Evolutionary conservation across 2,888 invertebrate species (phyloP).

Genomic region (Synanthedon myopaeformis): DNA sequence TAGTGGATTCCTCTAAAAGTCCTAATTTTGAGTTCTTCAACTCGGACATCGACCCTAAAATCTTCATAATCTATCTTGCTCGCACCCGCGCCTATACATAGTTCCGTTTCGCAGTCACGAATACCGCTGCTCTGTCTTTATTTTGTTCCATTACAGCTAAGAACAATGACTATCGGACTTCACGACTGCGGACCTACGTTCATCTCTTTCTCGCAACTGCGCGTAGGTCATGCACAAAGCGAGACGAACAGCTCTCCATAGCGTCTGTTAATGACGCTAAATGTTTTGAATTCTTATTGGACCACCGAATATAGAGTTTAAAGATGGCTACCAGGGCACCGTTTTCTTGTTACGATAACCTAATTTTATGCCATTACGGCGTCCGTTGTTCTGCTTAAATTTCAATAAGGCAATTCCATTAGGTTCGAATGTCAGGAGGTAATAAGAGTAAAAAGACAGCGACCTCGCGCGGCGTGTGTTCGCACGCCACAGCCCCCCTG

Average conservation of each 20-base stretch:
- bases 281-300: constrained; percentile 65
- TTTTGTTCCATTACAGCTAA: constrained; percentile 67
- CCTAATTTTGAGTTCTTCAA: constrained; percentile 60
- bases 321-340: constrained; percentile 63
- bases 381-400: constrained; percentile 55
- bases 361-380: constrained; percentile 60
- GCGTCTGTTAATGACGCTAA: constrained; percentile 23
- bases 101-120: constrained; percentile 62
- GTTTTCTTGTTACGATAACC: constrained; percentile 66
- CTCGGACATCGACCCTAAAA: constrained; percentile 67
- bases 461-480: constrained; percentile 53
- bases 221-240: constrained; percentile 18
- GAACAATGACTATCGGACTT: constrained; percentile 65
- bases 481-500: constrained; percentile 18
- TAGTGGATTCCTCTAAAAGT: constrained; percentile 48
- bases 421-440: constrained; percentile 63
- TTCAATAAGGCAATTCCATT: constrained; percentile 62
- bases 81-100: constrained; percentile 29
- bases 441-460: constrained; percentile 57
- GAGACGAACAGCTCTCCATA: constrained; percentile 36
- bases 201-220: constrained; percentile 37
- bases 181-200: constrained; percentile 47
- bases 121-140: constrained; percentile 68
- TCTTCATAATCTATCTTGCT: constrained; percentile 47
- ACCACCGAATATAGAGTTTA: constrained; percentile 43